phyloP scores from a whole-genome alignment of 2,113 vertebrate genomes.

The Albula goreensis region DNA sequence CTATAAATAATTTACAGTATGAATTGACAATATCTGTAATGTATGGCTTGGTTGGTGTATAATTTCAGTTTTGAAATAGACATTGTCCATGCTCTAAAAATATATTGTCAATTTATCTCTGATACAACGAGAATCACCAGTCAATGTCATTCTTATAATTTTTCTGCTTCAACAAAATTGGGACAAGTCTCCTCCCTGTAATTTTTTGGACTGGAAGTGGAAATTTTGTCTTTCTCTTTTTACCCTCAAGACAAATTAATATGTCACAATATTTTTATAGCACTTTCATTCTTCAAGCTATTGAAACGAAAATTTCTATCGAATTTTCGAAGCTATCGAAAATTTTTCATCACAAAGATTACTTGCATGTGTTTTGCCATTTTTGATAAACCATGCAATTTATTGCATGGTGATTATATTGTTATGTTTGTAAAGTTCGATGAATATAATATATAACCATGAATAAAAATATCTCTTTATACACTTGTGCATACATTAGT shows the following conservation, averaged over 20 bases:
- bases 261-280: background rate
- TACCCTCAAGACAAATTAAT: no score
- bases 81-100: background rate
- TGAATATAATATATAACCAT: constrained; percentile 55
- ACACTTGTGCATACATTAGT: constrained; percentile 24
- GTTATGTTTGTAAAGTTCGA: constrained; percentile 45
- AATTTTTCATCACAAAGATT: constrained; percentile 6
- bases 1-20: background rate
- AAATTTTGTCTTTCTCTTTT: no score
- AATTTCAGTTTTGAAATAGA: background rate
- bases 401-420: constrained; percentile 54
- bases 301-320: no score
- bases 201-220: no score
- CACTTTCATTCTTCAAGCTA: background rate
- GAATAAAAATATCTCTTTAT: constrained; percentile 62
- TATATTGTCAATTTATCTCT: no score
- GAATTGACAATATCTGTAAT: background rate
- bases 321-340: no score
- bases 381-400: constrained; percentile 50
- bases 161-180: background rate
- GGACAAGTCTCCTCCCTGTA: no score
- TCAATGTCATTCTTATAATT: background rate
- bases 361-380: constrained; percentile 44
- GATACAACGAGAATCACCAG: no score
- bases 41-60: no score